Base-by-base conservation (phyloP, 2,797 vertebrate genomes). In the Trachops cirrhosus region DNA sequence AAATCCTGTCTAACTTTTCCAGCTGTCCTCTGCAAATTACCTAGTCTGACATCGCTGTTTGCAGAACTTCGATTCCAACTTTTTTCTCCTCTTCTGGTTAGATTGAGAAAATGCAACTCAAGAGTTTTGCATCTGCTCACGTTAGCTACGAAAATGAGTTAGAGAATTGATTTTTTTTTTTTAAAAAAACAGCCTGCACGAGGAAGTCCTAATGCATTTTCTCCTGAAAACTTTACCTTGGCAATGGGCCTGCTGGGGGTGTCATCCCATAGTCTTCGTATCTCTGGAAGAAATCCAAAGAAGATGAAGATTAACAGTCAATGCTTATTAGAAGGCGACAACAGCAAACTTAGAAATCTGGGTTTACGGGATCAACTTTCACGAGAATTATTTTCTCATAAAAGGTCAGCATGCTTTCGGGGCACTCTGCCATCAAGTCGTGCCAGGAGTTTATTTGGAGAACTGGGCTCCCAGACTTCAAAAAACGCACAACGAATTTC, bases 261-360 rank as follows among this genome's bases (percentile, higher is more conserved):
- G 99, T 99, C 98, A 99, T 99, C 91, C 99, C 99, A 89, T 99
- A 98, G 98, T 99, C 99, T 84, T 99, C 98, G 1, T 99, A 99
- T 91, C 99, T 99, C 99, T 99, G 98, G 57, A 94, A 97, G 83
- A 97, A 97, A 98, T 79, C 54, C 46, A 84, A 89, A 89, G 22
- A 70, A 95, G 85, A 95, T 46, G 75, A 86, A 94, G 93, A 96
- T 70, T 86, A 89, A 93, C 19, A 67, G 67, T 88, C 21, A 86
- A 77, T 62, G 39, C 29, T 95, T 89, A 94, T 84, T 95, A 90
- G 44, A 74, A 95, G 94, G 92, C 84, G 92, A 91, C 74, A 94
- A 92, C 22, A 95, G 85, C 48, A 91, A 89, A 83, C 52, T 59
- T 48, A 85, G 1, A 73, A 92, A 71, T 70, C 79, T 29, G 50